phyloP scores from a whole-genome alignment of 2,888 invertebrate species.

The Oxycera nigricornis region DNA sequence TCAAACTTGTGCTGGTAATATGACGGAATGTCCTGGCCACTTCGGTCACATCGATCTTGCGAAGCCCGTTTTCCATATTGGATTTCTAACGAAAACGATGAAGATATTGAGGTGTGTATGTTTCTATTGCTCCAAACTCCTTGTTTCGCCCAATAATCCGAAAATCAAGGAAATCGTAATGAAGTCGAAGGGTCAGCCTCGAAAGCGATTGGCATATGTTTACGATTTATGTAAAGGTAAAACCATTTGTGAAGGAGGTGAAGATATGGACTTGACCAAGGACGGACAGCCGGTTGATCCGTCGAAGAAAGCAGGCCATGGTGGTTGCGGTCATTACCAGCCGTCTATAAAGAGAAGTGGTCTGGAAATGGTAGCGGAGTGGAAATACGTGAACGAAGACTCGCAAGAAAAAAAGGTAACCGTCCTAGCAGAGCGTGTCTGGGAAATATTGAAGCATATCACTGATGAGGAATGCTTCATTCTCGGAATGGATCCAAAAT shows the following conservation, averaged over 20 bases:
- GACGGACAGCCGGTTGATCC: slow-evolving; percentile 68
- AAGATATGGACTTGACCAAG: slow-evolving; percentile 93
- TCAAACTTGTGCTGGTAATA: slow-evolving; percentile 96
- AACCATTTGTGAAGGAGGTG: slow-evolving; percentile 97
- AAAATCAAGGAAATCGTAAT: slow-evolving; percentile 71
- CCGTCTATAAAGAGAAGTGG: slow-evolving; percentile 90
- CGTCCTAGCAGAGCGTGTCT: slow-evolving; percentile 93
- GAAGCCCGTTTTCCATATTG: slow-evolving; percentile 98
- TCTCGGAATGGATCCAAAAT: slow-evolving; percentile 95
- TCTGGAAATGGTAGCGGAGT: slow-evolving; percentile 94
- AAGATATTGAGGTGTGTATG: slow-evolving; percentile 98
- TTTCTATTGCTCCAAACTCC: slow-evolving; percentile 96
- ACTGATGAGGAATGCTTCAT: slow-evolving; percentile 96
- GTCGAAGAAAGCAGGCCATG: slow-evolving; percentile 73
- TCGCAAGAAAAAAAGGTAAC: slow-evolving; percentile 95
- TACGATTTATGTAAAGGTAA: slow-evolving; percentile 98
- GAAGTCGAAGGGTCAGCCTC: slow-evolving; percentile 95
- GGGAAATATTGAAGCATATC: slow-evolving; percentile 96
- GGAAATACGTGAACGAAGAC: slow-evolving; percentile 99
- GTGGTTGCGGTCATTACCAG: slow-evolving; percentile 98
- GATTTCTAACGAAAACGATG: slow-evolving; percentile 95
- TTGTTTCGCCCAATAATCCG: slow-evolving; percentile 89
- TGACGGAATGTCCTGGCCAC: slow-evolving; percentile 99
- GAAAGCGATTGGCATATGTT: slow-evolving; percentile 92
- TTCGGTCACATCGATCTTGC: slow-evolving; percentile 98